phyloP scores from a whole-genome alignment of 2,113 vertebrate species.

The Nesogale talazaci region DNA sequence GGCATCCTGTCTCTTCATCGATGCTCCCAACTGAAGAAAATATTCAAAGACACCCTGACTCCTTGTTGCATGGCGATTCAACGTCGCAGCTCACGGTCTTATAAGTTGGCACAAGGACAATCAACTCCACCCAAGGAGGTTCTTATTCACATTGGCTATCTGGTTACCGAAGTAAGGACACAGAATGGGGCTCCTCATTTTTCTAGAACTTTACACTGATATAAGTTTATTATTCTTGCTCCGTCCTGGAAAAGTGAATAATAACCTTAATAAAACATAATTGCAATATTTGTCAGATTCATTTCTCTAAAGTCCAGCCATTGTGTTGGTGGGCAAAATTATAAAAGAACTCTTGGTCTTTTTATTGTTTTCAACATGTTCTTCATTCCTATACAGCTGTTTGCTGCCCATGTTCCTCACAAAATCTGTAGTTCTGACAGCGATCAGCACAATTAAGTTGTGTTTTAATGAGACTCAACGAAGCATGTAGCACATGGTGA shows the following conservation, averaged over 20 bases:
- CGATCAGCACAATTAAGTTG: background rate
- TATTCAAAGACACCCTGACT: no score
- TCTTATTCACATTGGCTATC: background rate
- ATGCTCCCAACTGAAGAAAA: no score
- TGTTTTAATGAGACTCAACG: background rate
- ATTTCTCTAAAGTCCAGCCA: background rate
- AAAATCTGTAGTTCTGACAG: background rate
- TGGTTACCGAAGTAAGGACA: background rate
- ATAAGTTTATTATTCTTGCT: conserved; percentile 9
- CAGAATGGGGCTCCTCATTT: background rate
- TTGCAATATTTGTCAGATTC: background rate
- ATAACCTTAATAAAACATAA: background rate
- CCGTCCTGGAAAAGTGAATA: background rate
- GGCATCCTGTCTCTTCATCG: background rate
- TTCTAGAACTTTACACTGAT: background rate
- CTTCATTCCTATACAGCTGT: background rate
- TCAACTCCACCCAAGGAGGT: no score
- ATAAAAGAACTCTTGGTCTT: background rate
- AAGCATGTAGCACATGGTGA: background rate
- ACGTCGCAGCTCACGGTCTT: no score
- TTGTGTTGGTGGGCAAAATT: background rate
- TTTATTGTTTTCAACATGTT: background rate
- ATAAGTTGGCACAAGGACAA: no score
- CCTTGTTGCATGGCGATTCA: no score
- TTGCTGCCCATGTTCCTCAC: background rate